These are phyloP conservation scores for Apamea monoglypha DNA, from an alignment of 2,888 invertebrate genomes.

Conservation along the genomic window DNA sequence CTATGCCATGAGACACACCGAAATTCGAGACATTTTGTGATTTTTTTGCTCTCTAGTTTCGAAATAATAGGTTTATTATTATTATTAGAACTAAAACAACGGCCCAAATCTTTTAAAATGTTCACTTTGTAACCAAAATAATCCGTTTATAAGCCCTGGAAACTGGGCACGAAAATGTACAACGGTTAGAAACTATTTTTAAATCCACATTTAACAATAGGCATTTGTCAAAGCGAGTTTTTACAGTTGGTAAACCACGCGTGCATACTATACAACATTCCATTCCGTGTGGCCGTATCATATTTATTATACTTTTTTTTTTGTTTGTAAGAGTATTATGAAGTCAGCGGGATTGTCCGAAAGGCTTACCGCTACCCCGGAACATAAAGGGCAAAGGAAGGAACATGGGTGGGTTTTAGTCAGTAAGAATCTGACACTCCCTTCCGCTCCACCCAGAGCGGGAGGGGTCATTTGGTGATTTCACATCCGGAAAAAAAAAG, in stretches of 20 bases:
- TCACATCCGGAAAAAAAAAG: no score
- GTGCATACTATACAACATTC: constrained; percentile 13
- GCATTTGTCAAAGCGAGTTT: constrained; percentile 41
- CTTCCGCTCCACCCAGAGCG: no score
- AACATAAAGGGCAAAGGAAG: no score
- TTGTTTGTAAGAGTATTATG: neutral
- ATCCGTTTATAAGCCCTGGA: neutral
- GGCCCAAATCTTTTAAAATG: neutral
- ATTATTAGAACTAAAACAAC: neutral
- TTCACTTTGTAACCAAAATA: neutral
- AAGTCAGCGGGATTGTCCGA: no score
- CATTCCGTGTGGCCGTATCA: neutral
- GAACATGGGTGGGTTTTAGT: no score
- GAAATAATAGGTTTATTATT: no score
- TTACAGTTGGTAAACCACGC: constrained; percentile 10
- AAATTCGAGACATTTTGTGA: no score
- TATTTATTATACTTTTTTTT: neutral
- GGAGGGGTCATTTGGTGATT: no score
- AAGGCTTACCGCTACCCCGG: no score
- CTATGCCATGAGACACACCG: no score
- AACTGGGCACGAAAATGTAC: constrained; percentile 2
- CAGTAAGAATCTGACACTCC: no score
- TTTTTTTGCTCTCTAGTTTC: no score
- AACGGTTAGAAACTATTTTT: constrained; percentile 7
- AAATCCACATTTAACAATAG: constrained; percentile 26